These are phyloP conservation scores for Philaethria dido DNA, from an alignment of 2,888 invertebrate species.

Conservation along the genomic window DNA sequence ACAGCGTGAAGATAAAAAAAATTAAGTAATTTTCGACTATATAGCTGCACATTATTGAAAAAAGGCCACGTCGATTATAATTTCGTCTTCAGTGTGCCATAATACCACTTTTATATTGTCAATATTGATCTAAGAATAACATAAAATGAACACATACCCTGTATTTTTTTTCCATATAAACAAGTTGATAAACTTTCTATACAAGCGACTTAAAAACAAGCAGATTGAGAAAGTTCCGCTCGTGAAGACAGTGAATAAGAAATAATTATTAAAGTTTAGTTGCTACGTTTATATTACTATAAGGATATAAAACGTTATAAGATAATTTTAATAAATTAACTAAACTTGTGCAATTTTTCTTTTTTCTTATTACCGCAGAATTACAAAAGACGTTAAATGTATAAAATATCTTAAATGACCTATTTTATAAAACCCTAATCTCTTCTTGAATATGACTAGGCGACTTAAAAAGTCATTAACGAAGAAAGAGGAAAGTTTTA, in stretches of 20 bases:
- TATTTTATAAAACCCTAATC: slow-evolving; percentile 38
- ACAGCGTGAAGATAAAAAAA: no score
- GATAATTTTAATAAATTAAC: slow-evolving; percentile 13
- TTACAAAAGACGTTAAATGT: slow-evolving; percentile 33
- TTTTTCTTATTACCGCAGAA: slow-evolving; percentile 18
- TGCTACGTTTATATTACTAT: slow-evolving; percentile 7
- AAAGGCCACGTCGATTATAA: no score
- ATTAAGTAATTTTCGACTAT: no score
- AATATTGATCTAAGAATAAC: not conserved
- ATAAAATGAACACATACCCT: not conserved
- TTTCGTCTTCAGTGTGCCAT: no score
- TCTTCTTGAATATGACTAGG: slow-evolving; percentile 38
- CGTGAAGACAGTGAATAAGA: slow-evolving; percentile 1
- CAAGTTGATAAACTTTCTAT: slow-evolving; percentile 5
- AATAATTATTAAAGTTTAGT: not conserved
- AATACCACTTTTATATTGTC: no score
- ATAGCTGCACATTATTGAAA: no score
- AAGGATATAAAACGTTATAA: not conserved
- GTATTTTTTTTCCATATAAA: not conserved
- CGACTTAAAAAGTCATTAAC: slow-evolving; percentile 43
- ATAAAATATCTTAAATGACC: slow-evolving; percentile 33
- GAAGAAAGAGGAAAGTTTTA: slow-evolving; percentile 44
- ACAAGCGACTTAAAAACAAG: not conserved
- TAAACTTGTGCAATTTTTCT: not conserved
- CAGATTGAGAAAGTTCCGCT: not conserved